Base-by-base conservation (phyloP, 2,797 vertebrate genomes). In the Tiaroga cobitis region DNA sequence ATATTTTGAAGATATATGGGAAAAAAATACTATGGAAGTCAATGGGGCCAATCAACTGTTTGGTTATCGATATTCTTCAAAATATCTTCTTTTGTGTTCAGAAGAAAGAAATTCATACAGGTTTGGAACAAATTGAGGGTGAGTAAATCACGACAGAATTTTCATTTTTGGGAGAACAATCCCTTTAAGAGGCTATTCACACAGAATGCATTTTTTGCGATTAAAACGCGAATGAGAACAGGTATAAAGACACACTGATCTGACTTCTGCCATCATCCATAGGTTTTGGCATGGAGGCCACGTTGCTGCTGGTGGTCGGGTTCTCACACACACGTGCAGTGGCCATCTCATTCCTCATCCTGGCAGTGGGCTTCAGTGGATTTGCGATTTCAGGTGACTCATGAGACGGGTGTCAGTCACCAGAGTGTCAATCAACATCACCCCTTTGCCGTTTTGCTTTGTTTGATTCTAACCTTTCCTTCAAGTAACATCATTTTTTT, bases 221-320 rank as follows among this genome's bases (percentile, higher is more conserved):
- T 51, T 11, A 68, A 41, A 61, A 29, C 13, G 26, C 6, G 7
- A 51, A 51, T 32, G 43, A 8, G 46, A 10, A 21, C 26, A 26
- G 9, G 2, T 54, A 29, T 59, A 16, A n/a, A 59, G 24, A 59
- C 56, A 49, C 46, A 29, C 39, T 32, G 34, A 43, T 80, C 26
- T 51, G 24, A 51, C 5, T 51, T 81, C 51, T 51, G 2, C 2
- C 81, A 56, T 90, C 76, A 29, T 19, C 75, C 8, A 34, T 92
- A 99, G 98, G 98, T 24, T 99, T 99, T 91, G 98, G 98, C n/a
- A 99, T 99, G 98, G 98, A 99, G 89, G 98, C 98, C 19, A 98
- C 98, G 1, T 94, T 99, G 84, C 95, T 99, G 87, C 92, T 99
- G 89, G 97, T 99, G 76, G 98, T 99, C n/a, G 98, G 98, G 54